Conservation (phyloP, 2,888 invertebrate genomes). For the Leucophora obtusa region DNA sequence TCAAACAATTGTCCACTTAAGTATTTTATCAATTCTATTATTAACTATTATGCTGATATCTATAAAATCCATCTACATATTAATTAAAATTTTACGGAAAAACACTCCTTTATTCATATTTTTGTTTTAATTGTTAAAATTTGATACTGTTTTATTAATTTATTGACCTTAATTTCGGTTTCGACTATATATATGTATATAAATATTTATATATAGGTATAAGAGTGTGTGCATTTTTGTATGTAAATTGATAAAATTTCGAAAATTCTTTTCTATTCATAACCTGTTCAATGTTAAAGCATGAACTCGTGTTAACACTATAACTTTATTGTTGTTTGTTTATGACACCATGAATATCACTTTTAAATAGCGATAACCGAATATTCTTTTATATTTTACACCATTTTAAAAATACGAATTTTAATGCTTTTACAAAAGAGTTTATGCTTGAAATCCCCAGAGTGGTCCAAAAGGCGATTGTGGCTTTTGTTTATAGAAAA, state of each 20-base stretch:
- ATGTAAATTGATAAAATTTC: slow-evolving; percentile 12
- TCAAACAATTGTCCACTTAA: slow-evolving; percentile 22
- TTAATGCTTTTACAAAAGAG: too few species aligned
- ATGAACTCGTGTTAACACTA: slow-evolving; percentile 50
- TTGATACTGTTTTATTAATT: slow-evolving; percentile 31
- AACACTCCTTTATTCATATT: slow-evolving; percentile 19
- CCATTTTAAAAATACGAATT: too few species aligned
- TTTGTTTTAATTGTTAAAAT: slow-evolving; percentile 7
- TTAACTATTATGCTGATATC: slow-evolving; percentile 8
- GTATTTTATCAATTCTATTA: neutral
- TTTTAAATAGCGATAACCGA: slow-evolving; percentile 11
- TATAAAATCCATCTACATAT: slow-evolving; percentile 11
- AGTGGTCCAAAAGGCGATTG: too few species aligned
- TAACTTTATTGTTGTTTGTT: slow-evolving; percentile 45
- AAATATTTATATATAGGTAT: slow-evolving; percentile 20
- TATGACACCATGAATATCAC: slow-evolving; percentile 35
- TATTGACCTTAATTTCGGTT: slow-evolving; percentile 47
- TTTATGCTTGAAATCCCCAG: too few species aligned
- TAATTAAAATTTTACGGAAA: slow-evolving; percentile 10
- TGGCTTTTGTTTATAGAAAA: too few species aligned
- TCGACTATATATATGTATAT: too few species aligned
- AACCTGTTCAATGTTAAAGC: slow-evolving; percentile 58
- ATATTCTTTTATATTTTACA: too few species aligned
- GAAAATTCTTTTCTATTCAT: slow-evolving; percentile 40
- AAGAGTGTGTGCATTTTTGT: neutral